These are phyloP conservation scores for Corynorhinus townsendii DNA, from an alignment of 2,113 vertebrate species.

Conservation along the genomic window DNA sequence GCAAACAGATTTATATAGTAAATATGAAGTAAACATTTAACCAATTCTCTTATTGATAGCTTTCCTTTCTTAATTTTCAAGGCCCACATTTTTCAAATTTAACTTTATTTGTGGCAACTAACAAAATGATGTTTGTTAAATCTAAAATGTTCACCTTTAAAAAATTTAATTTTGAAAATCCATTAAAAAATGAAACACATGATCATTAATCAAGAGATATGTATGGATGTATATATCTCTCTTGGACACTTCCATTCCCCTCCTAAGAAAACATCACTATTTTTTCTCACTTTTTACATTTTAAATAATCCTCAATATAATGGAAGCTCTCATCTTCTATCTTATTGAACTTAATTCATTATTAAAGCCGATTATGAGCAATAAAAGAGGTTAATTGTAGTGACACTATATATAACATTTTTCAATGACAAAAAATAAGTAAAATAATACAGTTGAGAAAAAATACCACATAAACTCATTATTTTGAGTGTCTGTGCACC, in stretches of 20 bases:
- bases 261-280: neutral
- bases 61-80: neutral
- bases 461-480: neutral
- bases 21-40: neutral
- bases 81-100: neutral
- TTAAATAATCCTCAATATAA: neutral
- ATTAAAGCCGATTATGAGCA: neutral
- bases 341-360: neutral
- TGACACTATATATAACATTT: neutral
- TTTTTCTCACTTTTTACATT: neutral
- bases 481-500: neutral
- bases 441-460: neutral
- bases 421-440: neutral
- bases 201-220: neutral
- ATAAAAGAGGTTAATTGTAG: neutral
- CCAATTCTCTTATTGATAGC: neutral
- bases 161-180: neutral
- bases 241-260: neutral
- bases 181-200: neutral
- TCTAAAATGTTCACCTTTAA: neutral
- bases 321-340: neutral
- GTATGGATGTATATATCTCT: neutral
- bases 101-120: neutral
- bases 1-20: neutral
- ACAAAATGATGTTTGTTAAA: neutral